Base-by-base conservation (phyloP, 2,797 vertebrate genomes). In the Echeneis naucrates region DNA sequence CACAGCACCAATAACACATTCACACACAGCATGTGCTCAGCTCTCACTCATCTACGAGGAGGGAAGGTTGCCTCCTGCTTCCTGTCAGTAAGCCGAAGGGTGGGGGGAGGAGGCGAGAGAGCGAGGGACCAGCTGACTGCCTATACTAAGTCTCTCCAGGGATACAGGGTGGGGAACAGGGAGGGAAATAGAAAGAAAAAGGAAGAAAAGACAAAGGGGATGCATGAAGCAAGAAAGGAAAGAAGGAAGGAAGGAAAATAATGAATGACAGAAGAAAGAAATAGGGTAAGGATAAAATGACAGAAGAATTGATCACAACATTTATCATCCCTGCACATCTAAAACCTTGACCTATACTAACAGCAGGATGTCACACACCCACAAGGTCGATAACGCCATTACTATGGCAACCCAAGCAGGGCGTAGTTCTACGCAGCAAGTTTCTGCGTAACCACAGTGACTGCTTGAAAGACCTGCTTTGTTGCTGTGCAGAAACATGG, bases 21-120 rank as follows among this genome's bases (percentile, higher is more conserved):
- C 64, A 81, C 71, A 85, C 84, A 80, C 82, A 70, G 42, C 82
- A 54, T 17, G 37, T 42, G 66, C 68, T 68, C 73, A 62, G 84
- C 83, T 79, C 78, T 71, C 80, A 88, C 92, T 94, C 91, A 94
- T 94, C 90, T 93, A 93, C 92, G 89, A 92, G 88, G 81, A 95
- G 93, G 92, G 93, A 91, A 88, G 89, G 92, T 93, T 89, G 88
- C 84, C 89, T 92, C 81, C 84, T 86, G 90, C 88, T 93, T 93
- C 89, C 92, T 93, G 90, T 82, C 83, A 87, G 73, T 65, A 80
- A 87, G 90, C 72, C 32, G 73, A 84, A 84, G 78, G 88, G 88
- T 68, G 84, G 83, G 74, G 83, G 60, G 75, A 76, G 45, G 77
- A 57, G 77, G 69, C 54, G 23, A 44, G 72, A 66, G 72, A 74